Percentiles rank a stretch among this genome's conserved stretches.
These are phyloP conservation scores for Anas platyrhynchos DNA, from an alignment of 2,113 vertebrate genomes.

Conservation along the genomic window DNA sequence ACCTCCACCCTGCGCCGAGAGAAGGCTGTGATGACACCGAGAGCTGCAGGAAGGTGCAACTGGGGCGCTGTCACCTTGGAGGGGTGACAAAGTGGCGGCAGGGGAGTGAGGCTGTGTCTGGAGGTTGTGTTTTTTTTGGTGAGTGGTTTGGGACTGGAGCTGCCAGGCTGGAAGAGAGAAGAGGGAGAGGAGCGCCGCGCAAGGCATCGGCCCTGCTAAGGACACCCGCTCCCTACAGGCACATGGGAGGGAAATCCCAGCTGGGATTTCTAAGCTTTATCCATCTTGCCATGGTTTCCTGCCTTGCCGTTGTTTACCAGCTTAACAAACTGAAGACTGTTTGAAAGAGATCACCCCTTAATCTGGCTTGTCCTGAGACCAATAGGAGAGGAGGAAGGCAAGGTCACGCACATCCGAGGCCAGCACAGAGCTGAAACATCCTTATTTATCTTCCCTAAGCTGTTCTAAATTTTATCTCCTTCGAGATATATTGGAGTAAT, in stretches of 20 bases:
- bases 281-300: conserved; percentile 9
- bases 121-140: not conserved
- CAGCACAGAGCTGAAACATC: conserved; percentile 15
- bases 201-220: not conserved
- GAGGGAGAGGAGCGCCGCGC: rapidly evolving
- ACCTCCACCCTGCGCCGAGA: not conserved
- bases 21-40: not conserved
- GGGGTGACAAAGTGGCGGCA: not conserved
- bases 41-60: not conserved
- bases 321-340: conserved; percentile 42
- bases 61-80: not conserved
- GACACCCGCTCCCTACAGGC: not conserved
- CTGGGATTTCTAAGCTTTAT: conserved; percentile 9
- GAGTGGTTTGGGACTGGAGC: not conserved
- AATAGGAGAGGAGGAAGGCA: conserved; percentile 23
- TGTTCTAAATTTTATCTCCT: conserved; percentile 35
- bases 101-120: not conserved
- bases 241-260: not conserved
- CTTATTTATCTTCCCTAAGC: conserved; percentile 40
- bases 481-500: not conserved
- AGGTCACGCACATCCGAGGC: conserved; percentile 1
- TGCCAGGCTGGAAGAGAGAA: not conserved
- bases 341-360: conserved; percentile 53
- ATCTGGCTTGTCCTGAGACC: conserved; percentile 50
- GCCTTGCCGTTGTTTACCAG: conserved; percentile 39